Percentiles rank a stretch among this genome's conserved stretches.
These are phyloP conservation scores for Nephrotoma guestfalica DNA, from an alignment of 2,888 invertebrate species.

Conservation along the genomic window DNA sequence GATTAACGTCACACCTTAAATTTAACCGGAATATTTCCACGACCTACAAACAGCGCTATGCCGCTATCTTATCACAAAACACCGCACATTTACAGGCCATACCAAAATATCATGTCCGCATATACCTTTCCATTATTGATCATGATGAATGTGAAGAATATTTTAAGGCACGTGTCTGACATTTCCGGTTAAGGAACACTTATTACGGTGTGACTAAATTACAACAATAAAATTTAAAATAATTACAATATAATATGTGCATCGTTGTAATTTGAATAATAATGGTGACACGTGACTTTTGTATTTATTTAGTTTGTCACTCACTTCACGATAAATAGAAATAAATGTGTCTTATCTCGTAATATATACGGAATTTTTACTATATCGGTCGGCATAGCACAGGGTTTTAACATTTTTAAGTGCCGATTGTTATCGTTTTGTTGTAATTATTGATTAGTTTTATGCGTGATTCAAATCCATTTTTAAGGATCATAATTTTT, in stretches of 20 bases:
- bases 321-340: not conserved
- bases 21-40: not conserved
- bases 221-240: not conserved
- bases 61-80: not conserved
- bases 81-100: not conserved
- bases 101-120: not conserved
- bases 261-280: not conserved
- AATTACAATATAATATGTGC: not conserved
- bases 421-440: not conserved
- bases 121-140: not conserved
- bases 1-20: not conserved
- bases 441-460: not conserved
- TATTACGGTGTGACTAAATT: not conserved
- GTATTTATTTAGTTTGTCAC: not conserved
- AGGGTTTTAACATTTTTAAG: not conserved
- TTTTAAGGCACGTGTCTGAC: not conserved
- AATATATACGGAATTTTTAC: not conserved
- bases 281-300: not conserved
- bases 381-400: not conserved
- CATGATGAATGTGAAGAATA: not conserved
- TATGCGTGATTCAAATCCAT: not conserved
- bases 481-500: not conserved
- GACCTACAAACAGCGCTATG: not conserved
- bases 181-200: not conserved
- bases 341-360: not conserved